Evolutionary conservation across 2,797 vertebrate genomes (phyloP).

Genomic region (Lemur catta): DNA sequence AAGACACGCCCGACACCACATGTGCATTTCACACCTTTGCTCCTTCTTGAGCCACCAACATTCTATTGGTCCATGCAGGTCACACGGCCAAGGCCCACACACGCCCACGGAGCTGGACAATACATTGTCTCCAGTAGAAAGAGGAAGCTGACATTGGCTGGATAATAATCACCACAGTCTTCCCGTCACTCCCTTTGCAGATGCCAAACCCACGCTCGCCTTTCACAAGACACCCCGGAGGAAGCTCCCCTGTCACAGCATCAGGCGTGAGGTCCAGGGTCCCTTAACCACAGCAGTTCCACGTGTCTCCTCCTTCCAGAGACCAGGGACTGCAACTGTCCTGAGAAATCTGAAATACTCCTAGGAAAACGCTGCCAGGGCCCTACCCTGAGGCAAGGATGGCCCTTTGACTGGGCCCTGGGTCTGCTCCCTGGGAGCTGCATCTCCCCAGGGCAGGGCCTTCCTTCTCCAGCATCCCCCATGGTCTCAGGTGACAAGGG

Average conservation of each 20-base stretch:
- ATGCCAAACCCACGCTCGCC: not conserved
- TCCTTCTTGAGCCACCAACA: not conserved
- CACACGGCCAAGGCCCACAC: not conserved
- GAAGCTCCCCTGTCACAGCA: not conserved
- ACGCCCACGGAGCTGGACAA: not conserved
- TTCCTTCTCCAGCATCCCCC: not conserved
- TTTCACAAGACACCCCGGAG: not conserved
- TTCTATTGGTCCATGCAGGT: not conserved
- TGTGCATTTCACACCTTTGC: not conserved
- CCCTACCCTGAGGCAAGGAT: not conserved
- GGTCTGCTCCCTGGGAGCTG: not conserved
- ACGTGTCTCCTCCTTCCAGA: not conserved
- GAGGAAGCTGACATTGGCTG: not conserved
- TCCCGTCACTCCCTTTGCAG: not conserved
- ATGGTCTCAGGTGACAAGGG: not conserved
- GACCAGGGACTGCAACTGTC: not conserved
- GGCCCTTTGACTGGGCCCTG: not conserved
- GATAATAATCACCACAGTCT: not conserved
- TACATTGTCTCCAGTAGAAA: not conserved
- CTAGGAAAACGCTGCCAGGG: not conserved
- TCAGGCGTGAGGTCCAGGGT: not conserved
- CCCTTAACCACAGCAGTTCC: not conserved
- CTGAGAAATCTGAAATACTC: not conserved
- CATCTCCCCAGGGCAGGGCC: not conserved
- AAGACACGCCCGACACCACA: not conserved